Evolutionary conservation across 2,888 invertebrate species (phyloP).

Genomic region (Timandra comae): DNA sequence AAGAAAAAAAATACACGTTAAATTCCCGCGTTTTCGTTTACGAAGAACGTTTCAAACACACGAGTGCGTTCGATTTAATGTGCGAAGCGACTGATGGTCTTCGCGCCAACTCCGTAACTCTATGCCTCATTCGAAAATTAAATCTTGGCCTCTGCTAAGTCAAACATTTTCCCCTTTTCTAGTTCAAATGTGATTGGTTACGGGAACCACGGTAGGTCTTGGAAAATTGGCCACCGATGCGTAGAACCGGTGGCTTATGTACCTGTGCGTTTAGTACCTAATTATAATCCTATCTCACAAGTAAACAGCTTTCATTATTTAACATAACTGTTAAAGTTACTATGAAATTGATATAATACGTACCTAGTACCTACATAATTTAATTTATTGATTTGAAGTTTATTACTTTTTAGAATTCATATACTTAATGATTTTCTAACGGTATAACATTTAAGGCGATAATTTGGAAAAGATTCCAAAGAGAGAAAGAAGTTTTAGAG

Average conservation of each 20-base stretch:
- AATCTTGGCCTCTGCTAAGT: slow-evolving; percentile 29
- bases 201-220: slow-evolving; percentile 30
- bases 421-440: too few species aligned
- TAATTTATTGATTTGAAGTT: too few species aligned
- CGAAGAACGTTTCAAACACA: slow-evolving; percentile 31
- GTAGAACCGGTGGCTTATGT: slow-evolving; percentile 32
- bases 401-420: too few species aligned
- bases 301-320: slow-evolving; percentile 49
- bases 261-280: slow-evolving; percentile 29
- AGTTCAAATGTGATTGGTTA: slow-evolving; percentile 16
- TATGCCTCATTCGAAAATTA: slow-evolving; percentile 53
- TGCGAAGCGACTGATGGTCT: slow-evolving; percentile 52
- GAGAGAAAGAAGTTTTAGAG: too few species aligned
- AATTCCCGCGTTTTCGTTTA: slow-evolving; percentile 30
- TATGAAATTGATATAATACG: too few species aligned
- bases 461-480: too few species aligned
- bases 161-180: slow-evolving; percentile 28
- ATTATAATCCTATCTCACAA: slow-evolving; percentile 23
- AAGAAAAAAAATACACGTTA: slow-evolving; percentile 23
- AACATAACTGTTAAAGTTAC: slow-evolving; percentile 18
- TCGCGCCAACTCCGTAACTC: slow-evolving; percentile 41
- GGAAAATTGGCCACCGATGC: slow-evolving; percentile 30
- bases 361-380: slow-evolving; percentile 20
- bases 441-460: too few species aligned
- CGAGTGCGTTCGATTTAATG: slow-evolving; percentile 48